A percentile compares a stretch with the other conserved stretches of the same genome.
Conservation (phyloP, 1,140 invertebrate species). For the Coelopa frigida region DNA sequence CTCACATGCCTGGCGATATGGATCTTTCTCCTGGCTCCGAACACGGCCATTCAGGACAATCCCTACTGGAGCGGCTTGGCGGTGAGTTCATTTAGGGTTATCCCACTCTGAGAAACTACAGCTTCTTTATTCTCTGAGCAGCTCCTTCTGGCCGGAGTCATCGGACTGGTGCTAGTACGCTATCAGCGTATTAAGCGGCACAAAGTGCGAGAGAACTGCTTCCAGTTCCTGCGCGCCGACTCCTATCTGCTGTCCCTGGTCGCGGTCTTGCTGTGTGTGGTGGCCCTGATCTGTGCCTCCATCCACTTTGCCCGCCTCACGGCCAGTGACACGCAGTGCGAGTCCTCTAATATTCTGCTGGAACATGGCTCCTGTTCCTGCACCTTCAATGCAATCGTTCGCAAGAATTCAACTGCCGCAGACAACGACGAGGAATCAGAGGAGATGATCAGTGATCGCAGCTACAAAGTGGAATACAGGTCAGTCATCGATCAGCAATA, state of each 20-base stretch:
- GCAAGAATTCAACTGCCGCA: background rate
- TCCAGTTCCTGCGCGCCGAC: constrained; percentile 31
- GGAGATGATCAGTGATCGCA: constrained; percentile 5
- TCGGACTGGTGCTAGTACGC: constrained; percentile 51
- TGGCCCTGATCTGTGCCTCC: constrained; percentile 35
- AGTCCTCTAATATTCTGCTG: constrained; percentile 20
- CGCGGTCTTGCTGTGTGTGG: constrained; percentile 31
- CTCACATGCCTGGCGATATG: constrained; percentile 52
- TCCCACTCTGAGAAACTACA: background rate
- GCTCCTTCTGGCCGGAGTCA: constrained; percentile 51
- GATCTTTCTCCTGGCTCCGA: constrained; percentile 54
- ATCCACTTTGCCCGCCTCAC: constrained; percentile 32
- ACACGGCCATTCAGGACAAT: constrained; percentile 51
- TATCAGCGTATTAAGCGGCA: constrained; percentile 33
- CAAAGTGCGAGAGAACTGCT: constrained; percentile 28
- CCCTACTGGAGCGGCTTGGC: constrained; percentile 59
- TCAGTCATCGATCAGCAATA: background rate
- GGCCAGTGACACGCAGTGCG: constrained; percentile 17
- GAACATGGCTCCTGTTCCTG: constrained; percentile 17
- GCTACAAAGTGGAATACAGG: constrained; percentile 17
- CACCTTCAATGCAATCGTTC: constrained; percentile 9
- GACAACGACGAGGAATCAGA: background rate
- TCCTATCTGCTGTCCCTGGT: constrained; percentile 28
- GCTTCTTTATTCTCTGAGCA: constrained; percentile 25
- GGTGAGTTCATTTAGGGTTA: constrained; percentile 44